These are phyloP conservation scores for Apamea epomidion DNA, from an alignment of 2,888 invertebrate genomes.

Conservation along the genomic window DNA sequence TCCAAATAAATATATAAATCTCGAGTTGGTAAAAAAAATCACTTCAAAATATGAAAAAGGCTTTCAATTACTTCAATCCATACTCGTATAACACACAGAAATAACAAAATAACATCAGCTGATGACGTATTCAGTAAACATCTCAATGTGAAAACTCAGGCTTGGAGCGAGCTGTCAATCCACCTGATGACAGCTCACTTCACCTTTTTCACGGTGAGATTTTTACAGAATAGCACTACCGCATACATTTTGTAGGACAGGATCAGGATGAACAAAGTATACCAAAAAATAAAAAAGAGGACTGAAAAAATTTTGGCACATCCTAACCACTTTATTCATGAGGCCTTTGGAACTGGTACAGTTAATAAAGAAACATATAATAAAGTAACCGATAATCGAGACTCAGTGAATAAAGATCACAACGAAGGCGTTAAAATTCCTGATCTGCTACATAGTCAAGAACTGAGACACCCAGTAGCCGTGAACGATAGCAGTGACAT, in stretches of 20 bases:
- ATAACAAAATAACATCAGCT: not conserved
- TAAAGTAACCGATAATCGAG: not conserved
- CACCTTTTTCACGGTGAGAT: not conserved
- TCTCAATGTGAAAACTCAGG: not conserved
- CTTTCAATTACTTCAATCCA: not conserved
- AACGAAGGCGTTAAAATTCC: not conserved
- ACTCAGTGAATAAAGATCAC: not conserved
- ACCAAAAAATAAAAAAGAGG: not conserved
- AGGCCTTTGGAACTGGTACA: not conserved
- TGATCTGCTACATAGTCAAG: constrained; percentile 6
- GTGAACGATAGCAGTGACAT: not conserved
- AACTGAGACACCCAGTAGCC: not conserved
- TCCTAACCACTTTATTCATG: not conserved
- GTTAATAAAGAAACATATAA: not conserved
- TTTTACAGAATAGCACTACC: not conserved
- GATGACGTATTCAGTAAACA: not conserved
- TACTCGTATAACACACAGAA: not conserved
- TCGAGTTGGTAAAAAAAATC: not conserved
- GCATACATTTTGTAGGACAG: not conserved
- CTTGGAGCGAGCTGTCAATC: too few relatives aligned
- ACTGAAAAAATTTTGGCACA: not conserved
- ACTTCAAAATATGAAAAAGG: not conserved
- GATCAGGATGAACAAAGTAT: not conserved
- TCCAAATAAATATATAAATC: not conserved
- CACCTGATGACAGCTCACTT: too few relatives aligned